These are phyloP conservation scores for Chloebia gouldiae DNA, from an alignment of 2,113 vertebrate species.

Conservation along the genomic window DNA sequence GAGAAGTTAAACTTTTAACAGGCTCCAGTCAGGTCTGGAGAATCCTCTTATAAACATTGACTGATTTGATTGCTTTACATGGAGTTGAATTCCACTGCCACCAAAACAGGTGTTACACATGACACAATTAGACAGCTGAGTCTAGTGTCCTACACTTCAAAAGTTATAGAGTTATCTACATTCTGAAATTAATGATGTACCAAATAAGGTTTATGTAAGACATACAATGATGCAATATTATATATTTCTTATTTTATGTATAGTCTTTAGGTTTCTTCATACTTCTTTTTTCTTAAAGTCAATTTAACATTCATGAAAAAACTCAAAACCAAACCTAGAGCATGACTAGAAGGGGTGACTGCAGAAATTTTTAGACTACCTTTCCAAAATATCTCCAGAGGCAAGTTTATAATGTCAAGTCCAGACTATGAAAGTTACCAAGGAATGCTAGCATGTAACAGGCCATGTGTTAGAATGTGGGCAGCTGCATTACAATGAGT, in stretches of 20 bases:
- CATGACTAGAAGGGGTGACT: background rate
- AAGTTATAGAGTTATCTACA: background rate
- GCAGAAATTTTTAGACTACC: background rate
- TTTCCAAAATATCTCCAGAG: background rate
- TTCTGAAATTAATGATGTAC: background rate
- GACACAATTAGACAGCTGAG: background rate
- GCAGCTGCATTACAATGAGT: background rate
- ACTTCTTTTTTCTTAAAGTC: background rate
- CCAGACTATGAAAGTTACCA: background rate
- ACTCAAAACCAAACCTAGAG: background rate
- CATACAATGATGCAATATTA: background rate
- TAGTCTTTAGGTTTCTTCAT: background rate
- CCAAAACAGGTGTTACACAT: background rate
- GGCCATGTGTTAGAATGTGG: background rate
- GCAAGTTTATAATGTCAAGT: background rate
- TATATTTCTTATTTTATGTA: background rate
- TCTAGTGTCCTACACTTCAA: background rate
- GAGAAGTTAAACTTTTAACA: background rate
- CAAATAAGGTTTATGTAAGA: background rate
- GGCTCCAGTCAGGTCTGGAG: background rate
- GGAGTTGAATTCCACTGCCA: background rate
- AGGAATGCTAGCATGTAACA: background rate
- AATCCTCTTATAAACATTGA: background rate
- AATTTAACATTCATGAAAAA: background rate
- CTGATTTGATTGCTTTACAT: background rate